Evolutionary conservation across 2,888 invertebrate species (phyloP), one percentile per base, ranked within the genome.

Genomic region (Reticulitermes lucifugus): DNA sequence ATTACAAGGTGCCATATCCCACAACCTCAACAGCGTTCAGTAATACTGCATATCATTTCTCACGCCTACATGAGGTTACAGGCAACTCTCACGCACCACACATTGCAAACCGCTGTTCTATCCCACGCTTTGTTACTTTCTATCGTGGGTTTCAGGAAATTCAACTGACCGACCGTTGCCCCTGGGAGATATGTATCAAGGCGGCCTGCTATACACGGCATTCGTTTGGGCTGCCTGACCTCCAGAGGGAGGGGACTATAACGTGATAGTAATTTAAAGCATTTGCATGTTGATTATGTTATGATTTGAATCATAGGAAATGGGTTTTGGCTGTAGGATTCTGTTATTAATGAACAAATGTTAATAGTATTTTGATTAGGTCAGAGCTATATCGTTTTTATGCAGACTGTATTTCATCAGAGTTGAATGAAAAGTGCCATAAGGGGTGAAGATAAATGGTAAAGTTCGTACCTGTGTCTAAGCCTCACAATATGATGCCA

Each of bases 101-200:
- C 51, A 46, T n/a, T 77, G n/a, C n/a, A 22, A 77, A 77, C 77
- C 51, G 77, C 77, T 46, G 22, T 46, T 41, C 41, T 46, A 18
- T 35, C n/a, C 51, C n/a, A 46, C 46, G n/a, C 41, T 77, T 77
- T 46, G 46, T 77, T 77, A 2, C 75, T 9, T 73, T 3, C 73
- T 73, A 14, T 18, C 9, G 73, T 73, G 73, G 73, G 1, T 41
- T 41, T 73, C 41, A 41, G 73, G 77, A 46, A 46, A 77, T n/a
- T 12, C 21, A 46, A 46, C 46, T n/a, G 46, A 75, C 75, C 75
- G 43, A 77, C 43, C 51, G 43, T n/a, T 77, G 21, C 77, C 77
- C 77, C 77, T 77, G 77, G 77, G 77, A 77, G 77, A 77, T 77
- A 46, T 77, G 77, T 51, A 77, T 77, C 77, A 77, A 43, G 46